phyloP scores from a whole-genome alignment of 1,140 invertebrate genomes.

The Oscheius sp. region DNA sequence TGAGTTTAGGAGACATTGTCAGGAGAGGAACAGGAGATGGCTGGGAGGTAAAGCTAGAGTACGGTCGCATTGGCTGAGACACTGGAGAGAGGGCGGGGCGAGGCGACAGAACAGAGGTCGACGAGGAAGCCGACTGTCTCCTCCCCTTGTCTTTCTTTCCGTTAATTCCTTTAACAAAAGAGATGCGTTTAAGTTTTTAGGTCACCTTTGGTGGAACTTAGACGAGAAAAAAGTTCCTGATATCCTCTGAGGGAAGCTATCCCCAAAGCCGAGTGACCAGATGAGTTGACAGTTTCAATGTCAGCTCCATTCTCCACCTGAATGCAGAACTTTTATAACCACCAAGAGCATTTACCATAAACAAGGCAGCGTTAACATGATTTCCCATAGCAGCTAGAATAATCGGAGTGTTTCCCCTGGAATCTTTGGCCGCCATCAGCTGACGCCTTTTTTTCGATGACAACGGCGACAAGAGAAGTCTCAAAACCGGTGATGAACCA shows the following conservation, averaged over 20 bases:
- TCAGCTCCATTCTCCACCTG: slow-evolving; percentile 37
- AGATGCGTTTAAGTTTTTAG: background rate
- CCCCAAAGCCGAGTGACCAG: slow-evolving; percentile 24
- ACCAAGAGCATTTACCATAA: slow-evolving; percentile 21
- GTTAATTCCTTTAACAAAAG: background rate
- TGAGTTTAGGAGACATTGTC: background rate
- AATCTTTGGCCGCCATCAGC: slow-evolving; percentile 32
- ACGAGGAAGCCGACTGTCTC: background rate
- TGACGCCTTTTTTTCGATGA: slow-evolving; percentile 35
- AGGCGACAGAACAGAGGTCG: background rate
- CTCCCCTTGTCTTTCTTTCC: slow-evolving; percentile 23
- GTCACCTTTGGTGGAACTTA: slow-evolving; percentile 12
- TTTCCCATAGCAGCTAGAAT: slow-evolving; percentile 43
- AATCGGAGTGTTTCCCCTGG: slow-evolving; percentile 42
- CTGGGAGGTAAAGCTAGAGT: background rate
- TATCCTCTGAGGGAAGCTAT: slow-evolving; percentile 30
- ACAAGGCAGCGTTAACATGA: slow-evolving; percentile 34
- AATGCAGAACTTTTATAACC: background rate
- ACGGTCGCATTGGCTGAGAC: background rate
- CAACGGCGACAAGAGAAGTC: slow-evolving; percentile 19
- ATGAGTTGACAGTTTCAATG: slow-evolving; percentile 9
- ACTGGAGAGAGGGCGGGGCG: background rate
- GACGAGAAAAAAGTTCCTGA: slow-evolving; percentile 5
- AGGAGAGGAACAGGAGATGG: background rate
- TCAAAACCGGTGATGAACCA: slow-evolving; percentile 30